Percentiles rank a stretch among this genome's conserved stretches.
Conservation (phyloP, 2,888 invertebrate species). For the Eulithis testata region DNA sequence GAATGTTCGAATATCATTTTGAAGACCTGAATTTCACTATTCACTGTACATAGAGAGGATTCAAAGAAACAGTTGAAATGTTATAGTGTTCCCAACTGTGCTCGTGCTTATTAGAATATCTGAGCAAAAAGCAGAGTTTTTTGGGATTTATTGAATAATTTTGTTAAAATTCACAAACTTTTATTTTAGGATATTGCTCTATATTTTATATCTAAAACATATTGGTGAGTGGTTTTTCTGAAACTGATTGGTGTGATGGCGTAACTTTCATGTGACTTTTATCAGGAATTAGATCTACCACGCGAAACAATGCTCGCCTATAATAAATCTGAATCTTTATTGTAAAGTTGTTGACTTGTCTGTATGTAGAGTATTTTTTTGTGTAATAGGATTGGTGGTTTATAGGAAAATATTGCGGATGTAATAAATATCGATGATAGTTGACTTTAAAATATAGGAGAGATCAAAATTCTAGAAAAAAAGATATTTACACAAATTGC, state of each 20-base stretch:
- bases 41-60: neutral
- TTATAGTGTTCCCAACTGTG: too few species aligned
- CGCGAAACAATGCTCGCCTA: slow-evolving; percentile 31
- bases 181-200: neutral
- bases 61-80: too few species aligned
- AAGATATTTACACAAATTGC: neutral
- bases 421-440: neutral
- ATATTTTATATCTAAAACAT: slow-evolving; percentile 7
- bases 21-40: neutral
- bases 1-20: slow-evolving; percentile 45
- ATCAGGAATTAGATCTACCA: slow-evolving; percentile 42
- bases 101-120: too few species aligned
- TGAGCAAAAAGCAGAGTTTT: too few species aligned
- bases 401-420: slow-evolving; percentile 1
- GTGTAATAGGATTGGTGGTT: slow-evolving; percentile 6
- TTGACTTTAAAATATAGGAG: neutral
- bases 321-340: slow-evolving; percentile 26
- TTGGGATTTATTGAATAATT: too few species aligned
- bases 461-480: neutral
- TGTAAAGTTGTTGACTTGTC: slow-evolving; percentile 20
- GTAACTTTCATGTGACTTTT: slow-evolving; percentile 29
- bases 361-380: slow-evolving; percentile 29
- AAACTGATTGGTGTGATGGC: slow-evolving; percentile 25
- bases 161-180: too few species aligned
- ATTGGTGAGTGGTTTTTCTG: slow-evolving; percentile 15